Base-by-base conservation (phyloP, 2,888 invertebrate species). In the Cacoxenus indagator region DNA sequence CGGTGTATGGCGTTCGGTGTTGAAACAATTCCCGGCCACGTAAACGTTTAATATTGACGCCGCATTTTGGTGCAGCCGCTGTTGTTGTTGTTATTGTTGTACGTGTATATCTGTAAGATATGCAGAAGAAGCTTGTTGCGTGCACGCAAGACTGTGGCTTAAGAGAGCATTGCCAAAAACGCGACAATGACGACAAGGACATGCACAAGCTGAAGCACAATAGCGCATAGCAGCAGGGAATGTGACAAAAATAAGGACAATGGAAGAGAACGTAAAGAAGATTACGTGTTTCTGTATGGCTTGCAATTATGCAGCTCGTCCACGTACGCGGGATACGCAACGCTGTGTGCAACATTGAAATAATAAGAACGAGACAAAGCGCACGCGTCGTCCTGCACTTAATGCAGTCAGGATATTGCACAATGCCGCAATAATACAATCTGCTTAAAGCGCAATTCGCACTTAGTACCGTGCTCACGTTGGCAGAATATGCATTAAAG, bases 11-110 rank as follows among this genome's bases (percentile, higher is more conserved):
- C 55, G n/a, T 11, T 55, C n/a, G 45, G 14, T 55, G 24, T 9
- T 26, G 26, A 22, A 59, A 59, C 59, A 59, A 59, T 59, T 59
- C 59, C 59, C 59, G 31, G 19, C 59, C 59, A 59, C 59, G 37
- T 59, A 59, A 59, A 31, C 31, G 31, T 59, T 59, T 59, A 59
- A 59, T 59, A 59, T 59, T 59, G 59, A 59, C 26, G 59, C 59
- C 59, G 59, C 59, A 27, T 31, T 59, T 59, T 8, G 26, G 24
- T 55, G 24, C 4, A n/a, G 31, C 26, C 24, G 24, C 26, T 9
- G 37, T 14, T 31, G 17, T 27, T 59, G 59, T 31, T 31, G 19
- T 26, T 57, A 29, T 57, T 57, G 27, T 26, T 22, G 59, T 31
- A 9, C 1, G 29, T 27, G 11, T 57, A 37, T 11, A 51, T 17